A percentile compares a stretch with the other conserved stretches of the same genome.
These are phyloP conservation scores for Achroia grisella DNA, from an alignment of 1,140 invertebrate species.

Conservation along the genomic window DNA sequence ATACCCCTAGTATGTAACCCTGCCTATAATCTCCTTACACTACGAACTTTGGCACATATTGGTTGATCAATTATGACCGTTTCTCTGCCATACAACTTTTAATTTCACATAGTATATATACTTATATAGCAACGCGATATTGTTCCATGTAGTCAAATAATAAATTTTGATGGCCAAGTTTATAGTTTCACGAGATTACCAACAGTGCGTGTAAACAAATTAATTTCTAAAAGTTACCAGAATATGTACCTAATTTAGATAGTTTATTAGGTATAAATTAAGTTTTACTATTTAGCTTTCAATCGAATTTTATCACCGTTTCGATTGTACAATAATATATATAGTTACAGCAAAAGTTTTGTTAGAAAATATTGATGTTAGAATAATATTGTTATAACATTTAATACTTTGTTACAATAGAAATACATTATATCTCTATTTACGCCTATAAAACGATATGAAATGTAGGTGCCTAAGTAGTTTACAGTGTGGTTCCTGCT, in stretches of 20 bases:
- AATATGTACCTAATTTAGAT: too few species aligned
- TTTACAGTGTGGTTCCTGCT: slow-evolving; percentile 4
- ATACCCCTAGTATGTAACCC: too few species aligned
- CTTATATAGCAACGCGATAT: background rate
- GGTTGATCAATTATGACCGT: slow-evolving; percentile 14
- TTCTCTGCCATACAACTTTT: slow-evolving; percentile 15
- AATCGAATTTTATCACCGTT: background rate
- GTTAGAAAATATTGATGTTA: slow-evolving; percentile 7
- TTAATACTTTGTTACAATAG: slow-evolving; percentile 11
- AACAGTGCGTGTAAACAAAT: too few species aligned
- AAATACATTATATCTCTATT: slow-evolving; percentile 5
- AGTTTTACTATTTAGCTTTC: slow-evolving; percentile 3
- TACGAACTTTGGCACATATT: background rate
- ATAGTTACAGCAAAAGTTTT: too few species aligned
- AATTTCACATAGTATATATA: too few species aligned
- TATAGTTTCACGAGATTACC: too few species aligned
- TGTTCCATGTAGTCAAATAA: too few species aligned
- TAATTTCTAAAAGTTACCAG: too few species aligned
- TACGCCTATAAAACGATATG: background rate
- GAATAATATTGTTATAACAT: slow-evolving; percentile 9
- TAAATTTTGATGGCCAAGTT: too few species aligned
- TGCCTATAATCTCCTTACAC: too few species aligned
- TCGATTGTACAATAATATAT: background rate
- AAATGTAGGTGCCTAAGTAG: slow-evolving; percentile 3
- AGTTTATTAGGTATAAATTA: background rate